These are phyloP conservation scores for Strix aluco DNA, from an alignment of 2,113 vertebrate species.

Conservation along the genomic window DNA sequence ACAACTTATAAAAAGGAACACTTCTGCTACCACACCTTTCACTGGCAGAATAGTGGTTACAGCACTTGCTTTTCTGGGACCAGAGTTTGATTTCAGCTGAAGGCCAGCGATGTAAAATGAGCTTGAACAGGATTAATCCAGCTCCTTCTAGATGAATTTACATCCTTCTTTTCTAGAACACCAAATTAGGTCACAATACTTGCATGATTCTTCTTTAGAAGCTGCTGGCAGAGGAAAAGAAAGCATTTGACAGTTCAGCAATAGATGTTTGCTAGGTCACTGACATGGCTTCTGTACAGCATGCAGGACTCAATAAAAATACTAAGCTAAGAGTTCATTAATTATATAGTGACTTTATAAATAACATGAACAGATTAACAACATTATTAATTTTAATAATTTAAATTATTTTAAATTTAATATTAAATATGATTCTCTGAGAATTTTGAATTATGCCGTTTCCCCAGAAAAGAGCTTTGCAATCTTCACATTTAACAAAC, in stretches of 20 bases:
- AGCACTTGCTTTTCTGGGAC: slow-evolving; percentile 49
- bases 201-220: slow-evolving; percentile 1
- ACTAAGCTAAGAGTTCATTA: background rate
- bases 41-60: background rate
- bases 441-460: background rate
- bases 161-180: slow-evolving; percentile 41
- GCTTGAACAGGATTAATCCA: slow-evolving; percentile 27
- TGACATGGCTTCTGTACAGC: background rate
- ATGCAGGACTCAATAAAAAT: background rate
- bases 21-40: background rate
- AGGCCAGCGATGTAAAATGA: slow-evolving; percentile 43
- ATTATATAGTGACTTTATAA: background rate
- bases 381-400: too few relatives aligned
- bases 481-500: background rate
- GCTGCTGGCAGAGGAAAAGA: slow-evolving; percentile 5
- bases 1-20: background rate
- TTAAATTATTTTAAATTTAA: too few relatives aligned
- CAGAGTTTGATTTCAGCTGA: slow-evolving; percentile 35
- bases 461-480: background rate
- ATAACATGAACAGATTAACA: background rate
- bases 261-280: background rate
- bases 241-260: slow-evolving; percentile 29
- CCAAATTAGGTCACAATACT: background rate
- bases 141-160: slow-evolving; percentile 36
- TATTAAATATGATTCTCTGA: background rate